Conservation (phyloP, 1,140 invertebrate species). For the Macrostomum lignano region DNA sequence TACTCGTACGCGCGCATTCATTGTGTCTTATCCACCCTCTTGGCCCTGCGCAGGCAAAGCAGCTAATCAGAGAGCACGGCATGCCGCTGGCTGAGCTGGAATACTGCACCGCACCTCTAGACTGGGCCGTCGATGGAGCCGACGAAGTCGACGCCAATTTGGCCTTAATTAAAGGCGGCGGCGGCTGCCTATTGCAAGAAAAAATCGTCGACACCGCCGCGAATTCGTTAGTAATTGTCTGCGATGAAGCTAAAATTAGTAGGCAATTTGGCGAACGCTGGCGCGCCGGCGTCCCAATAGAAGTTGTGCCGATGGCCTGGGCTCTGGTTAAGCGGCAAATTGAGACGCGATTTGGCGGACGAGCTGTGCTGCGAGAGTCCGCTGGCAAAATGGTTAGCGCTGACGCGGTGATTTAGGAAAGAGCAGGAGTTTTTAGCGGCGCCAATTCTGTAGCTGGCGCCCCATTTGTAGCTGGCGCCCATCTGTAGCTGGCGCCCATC, state of each 20-base stretch:
- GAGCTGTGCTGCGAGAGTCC: conserved; percentile 41
- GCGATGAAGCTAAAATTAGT: conserved; percentile 57
- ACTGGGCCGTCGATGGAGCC: conserved; percentile 5
- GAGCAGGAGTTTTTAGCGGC: no score
- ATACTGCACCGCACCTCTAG: no score
- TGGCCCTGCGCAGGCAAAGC: no score
- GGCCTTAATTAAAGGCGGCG: conserved; percentile 77
- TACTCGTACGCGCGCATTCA: no score
- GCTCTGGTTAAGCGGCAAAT: conserved; percentile 46
- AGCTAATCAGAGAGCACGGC: no score
- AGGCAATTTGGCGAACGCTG: conserved; percentile 52
- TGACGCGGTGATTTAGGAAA: no score
- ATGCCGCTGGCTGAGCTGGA: no score
- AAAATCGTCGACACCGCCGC: conserved; percentile 75
- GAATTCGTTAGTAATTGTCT: conserved; percentile 50
- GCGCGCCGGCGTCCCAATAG: conserved; percentile 70
- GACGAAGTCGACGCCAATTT: conserved; percentile 53
- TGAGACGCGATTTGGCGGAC: conserved; percentile 41
- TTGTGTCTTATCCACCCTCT: no score
- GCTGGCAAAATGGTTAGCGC: conserved; percentile 51
- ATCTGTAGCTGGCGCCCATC: no score
- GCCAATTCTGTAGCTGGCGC: no score
- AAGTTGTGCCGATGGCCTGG: conserved; percentile 68
- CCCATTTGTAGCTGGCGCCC: no score
- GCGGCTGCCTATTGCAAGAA: conserved; percentile 73